Evolutionary conservation across 2,888 invertebrate species (phyloP).

Genomic region (Cactoblastis cactorum): DNA sequence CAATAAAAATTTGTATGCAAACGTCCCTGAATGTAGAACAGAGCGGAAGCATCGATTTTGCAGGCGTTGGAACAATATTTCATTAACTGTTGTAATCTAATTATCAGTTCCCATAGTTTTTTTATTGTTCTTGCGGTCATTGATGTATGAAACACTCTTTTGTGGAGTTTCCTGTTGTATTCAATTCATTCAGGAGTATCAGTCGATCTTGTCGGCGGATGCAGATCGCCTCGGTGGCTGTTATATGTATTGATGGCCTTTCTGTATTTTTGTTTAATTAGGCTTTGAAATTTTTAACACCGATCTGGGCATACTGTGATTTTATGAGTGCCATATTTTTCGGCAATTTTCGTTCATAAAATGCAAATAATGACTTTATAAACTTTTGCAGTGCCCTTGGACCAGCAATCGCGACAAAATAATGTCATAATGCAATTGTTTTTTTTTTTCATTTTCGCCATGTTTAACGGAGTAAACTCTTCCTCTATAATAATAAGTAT

Average conservation of each 20-base stretch:
- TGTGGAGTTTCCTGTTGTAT: conserved; percentile 54
- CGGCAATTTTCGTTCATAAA: too few relatives aligned
- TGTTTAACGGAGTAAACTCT: too few relatives aligned
- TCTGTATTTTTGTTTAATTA: background rate
- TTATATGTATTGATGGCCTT: conserved; percentile 1
- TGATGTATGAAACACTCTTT: conserved; percentile 27
- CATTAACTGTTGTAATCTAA: conserved; percentile 55
- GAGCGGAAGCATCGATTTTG: conserved; percentile 15
- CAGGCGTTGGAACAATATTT: conserved; percentile 17
- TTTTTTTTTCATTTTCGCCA: too few relatives aligned
- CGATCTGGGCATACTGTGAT: conserved; percentile 3
- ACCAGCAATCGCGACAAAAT: too few relatives aligned
- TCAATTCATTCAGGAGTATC: conserved; percentile 36
- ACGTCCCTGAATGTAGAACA: background rate
- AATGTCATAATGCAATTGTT: too few relatives aligned
- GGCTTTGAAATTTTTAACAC: background rate
- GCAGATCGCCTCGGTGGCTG: background rate
- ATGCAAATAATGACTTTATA: too few relatives aligned
- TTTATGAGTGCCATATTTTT: too few relatives aligned
- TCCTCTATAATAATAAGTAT: too few relatives aligned
- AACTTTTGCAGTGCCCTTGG: too few relatives aligned
- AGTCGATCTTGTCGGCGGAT: conserved; percentile 26
- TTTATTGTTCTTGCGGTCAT: conserved; percentile 15
- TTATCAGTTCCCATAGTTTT: conserved; percentile 71
- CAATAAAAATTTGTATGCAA: conserved; percentile 2